These are phyloP conservation scores for Phalacrocorax brasilianus DNA, from an alignment of 2,113 vertebrate species.

Conservation along the genomic window DNA sequence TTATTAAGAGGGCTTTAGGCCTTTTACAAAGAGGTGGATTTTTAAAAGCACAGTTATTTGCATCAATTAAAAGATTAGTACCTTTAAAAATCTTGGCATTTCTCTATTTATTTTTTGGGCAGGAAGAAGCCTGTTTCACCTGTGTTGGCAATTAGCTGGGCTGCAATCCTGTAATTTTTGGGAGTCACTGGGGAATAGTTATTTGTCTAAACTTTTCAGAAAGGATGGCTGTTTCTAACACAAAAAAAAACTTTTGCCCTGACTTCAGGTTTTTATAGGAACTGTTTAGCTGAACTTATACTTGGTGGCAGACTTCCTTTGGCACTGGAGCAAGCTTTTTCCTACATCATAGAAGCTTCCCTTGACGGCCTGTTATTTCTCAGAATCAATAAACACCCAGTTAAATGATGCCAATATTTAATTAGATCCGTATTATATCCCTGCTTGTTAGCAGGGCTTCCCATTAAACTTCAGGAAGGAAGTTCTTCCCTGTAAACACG, in stretches of 20 bases:
- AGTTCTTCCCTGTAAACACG: neutral
- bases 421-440: neutral
- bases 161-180: neutral
- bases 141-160: neutral
- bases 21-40: neutral
- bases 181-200: neutral
- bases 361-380: neutral
- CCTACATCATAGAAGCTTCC: neutral
- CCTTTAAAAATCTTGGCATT: neutral
- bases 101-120: neutral
- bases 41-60: neutral
- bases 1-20: too few relatives aligned
- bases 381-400: constrained; percentile 2
- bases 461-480: constrained; percentile 15
- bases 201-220: neutral
- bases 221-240: neutral
- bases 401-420: neutral
- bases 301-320: neutral
- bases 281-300: neutral
- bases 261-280: neutral
- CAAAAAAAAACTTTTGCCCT: neutral
- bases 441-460: neutral
- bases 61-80: neutral
- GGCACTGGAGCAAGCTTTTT: neutral
- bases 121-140: neutral